Base-by-base conservation (phyloP, 2,888 invertebrate genomes). In the Chirona hameri region DNA sequence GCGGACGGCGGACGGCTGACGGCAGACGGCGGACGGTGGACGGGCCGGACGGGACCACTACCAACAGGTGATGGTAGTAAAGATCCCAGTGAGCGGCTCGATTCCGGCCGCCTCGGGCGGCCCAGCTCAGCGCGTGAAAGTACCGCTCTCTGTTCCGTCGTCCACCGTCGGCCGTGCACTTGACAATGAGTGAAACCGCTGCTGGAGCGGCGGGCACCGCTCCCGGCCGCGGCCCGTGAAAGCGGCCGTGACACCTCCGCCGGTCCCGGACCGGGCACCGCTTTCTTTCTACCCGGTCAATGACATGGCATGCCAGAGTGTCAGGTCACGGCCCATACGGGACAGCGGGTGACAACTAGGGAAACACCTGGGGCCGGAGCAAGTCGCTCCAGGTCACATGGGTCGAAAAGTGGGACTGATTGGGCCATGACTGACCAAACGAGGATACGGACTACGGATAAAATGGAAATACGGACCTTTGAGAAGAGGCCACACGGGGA, bases 101-200 rank as follows among this genome's bases (percentile, higher is more conserved):
- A n/a, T 12, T 4, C 52, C 18, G 52, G 18, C 7, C 15, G 18
- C 52, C 60, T 60, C 60, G 24, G 24, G 60, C 60, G 60, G 60
- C 60, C 18, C 24, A 7, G 21, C 60, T 60, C 14, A 5, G 57
- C 21, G 21, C 57, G 65, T 65, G 65, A 65, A 65, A 65, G 65
- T n/a, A n/a, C 24, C 65, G 65, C 65, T n/a, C 24, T n/a, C 24
- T 24, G n/a, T n/a, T 60, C 52, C 52, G 52, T 12, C 52, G 39
- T 7, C 15, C 52, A 52, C 7, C 65, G 65, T n/a, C 65, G n/a
- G n/a, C 65, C 65, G 65, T 65, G 65, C 65, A 65, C 65, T 65
- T 65, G 65, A 65, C 65, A 65, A 65, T 65, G 65, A 65, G 65
- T 65, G 65, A 65, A 65, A 65, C n/a, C 65, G 65, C 60, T 60